These are phyloP conservation scores for Drosophila mojavensis DNA, from an alignment of 1,140 invertebrate genomes.

Conservation along the genomic window DNA sequence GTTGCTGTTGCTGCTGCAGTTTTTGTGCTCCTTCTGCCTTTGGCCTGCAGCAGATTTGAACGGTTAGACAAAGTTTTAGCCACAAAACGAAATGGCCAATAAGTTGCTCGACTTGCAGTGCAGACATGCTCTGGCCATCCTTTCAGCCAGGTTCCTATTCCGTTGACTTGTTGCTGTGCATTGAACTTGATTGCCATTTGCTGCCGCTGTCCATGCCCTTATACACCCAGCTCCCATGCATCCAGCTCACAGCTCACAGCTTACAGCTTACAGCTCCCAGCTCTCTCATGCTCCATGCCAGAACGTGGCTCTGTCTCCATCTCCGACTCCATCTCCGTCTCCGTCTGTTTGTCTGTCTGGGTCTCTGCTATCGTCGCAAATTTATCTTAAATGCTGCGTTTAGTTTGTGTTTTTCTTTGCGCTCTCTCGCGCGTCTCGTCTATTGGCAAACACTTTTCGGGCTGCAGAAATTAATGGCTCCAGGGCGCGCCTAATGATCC, in stretches of 20 bases:
- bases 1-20: not conserved
- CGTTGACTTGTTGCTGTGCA: constrained; percentile 71
- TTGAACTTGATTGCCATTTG: constrained; percentile 78
- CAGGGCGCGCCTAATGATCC: constrained; percentile 75
- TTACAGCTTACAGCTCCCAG: not conserved
- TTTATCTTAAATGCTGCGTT: constrained; percentile 81
- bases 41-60: constrained; percentile 33
- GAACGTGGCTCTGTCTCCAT: constrained; percentile 17
- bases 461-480: constrained; percentile 70
- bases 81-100: constrained; percentile 49
- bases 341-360: constrained; percentile 2
- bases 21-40: not conserved
- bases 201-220: constrained; percentile 48
- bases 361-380: constrained; percentile 66
- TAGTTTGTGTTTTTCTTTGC: constrained; percentile 48
- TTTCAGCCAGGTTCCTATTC: constrained; percentile 33
- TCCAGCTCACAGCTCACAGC: not conserved
- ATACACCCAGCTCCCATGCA: constrained; percentile 1
- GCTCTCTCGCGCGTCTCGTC: constrained; percentile 26
- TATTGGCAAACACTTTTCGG: constrained; percentile 76
- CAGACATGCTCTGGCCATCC: constrained; percentile 11
- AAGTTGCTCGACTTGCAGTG: constrained; percentile 13
- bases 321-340: not conserved
- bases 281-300: constrained; percentile 8
- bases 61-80: constrained; percentile 38